These are phyloP conservation scores for Bembecia ichneumoniformis DNA, from an alignment of 2,888 invertebrate species.

Conservation along the genomic window DNA sequence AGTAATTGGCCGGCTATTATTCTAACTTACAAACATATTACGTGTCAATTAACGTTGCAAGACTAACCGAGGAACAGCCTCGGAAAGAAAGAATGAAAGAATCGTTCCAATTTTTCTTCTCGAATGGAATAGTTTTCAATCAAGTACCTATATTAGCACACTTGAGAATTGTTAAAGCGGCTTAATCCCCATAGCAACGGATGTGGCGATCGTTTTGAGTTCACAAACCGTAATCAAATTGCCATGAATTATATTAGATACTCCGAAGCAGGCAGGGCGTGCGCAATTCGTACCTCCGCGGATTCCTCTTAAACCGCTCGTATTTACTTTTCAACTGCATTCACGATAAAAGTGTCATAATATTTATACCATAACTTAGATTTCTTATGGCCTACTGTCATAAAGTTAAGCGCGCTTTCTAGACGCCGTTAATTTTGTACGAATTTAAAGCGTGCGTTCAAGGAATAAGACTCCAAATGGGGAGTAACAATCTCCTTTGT, in stretches of 20 bases:
- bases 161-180: no score
- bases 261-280: slow-evolving; percentile 22
- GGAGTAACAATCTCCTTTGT: slow-evolving; percentile 22
- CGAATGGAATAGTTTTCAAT: no score
- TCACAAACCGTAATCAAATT: slow-evolving; percentile 35
- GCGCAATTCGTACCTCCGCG: slow-evolving; percentile 37
- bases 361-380: slow-evolving; percentile 66
- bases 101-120: no score
- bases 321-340: slow-evolving; percentile 62
- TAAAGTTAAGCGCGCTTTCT: slow-evolving; percentile 59
- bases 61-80: no score
- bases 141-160: no score
- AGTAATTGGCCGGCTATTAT: no score
- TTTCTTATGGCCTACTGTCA: slow-evolving; percentile 62
- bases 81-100: no score
- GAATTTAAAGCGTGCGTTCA: slow-evolving; percentile 34
- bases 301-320: slow-evolving; percentile 30
- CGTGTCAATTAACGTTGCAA: no score
- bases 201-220: slow-evolving; percentile 29
- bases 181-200: background rate
- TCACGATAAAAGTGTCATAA: slow-evolving; percentile 69
- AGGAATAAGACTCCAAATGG: slow-evolving; percentile 45
- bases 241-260: slow-evolving; percentile 30
- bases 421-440: slow-evolving; percentile 19
- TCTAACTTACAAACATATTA: no score